Evolutionary conservation across 2,888 invertebrate genomes (phyloP).

Genomic region (Alsophila aescularia): DNA sequence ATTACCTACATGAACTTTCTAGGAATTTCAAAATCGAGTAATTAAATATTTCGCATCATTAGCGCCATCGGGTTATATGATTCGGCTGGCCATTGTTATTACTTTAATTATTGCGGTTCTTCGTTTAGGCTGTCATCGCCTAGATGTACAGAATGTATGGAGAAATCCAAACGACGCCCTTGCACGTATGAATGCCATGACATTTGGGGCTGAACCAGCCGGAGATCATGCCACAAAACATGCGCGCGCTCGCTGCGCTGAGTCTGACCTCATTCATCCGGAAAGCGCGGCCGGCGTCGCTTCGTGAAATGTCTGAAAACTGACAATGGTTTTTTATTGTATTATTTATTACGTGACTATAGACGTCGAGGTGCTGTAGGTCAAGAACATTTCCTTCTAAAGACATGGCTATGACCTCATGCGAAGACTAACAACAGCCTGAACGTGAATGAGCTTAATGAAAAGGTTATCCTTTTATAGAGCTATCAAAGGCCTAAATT

Average conservation of each 20-base stretch:
- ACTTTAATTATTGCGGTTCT: slow-evolving; percentile 22
- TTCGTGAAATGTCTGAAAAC: slow-evolving; percentile 62
- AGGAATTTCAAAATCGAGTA: slow-evolving; percentile 26
- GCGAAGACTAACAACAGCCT: neutral
- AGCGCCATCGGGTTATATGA: slow-evolving; percentile 2
- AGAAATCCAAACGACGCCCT: slow-evolving; percentile 56
- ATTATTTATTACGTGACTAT: slow-evolving; percentile 25
- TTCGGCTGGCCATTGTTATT: slow-evolving; percentile 5
- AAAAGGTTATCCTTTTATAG: neutral
- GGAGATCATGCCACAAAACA: slow-evolving; percentile 43
- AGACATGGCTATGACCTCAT: slow-evolving; percentile 1
- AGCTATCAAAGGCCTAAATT: neutral
- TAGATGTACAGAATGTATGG: slow-evolving; percentile 34
- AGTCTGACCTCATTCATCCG: slow-evolving; percentile 49
- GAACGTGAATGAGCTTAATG: neutral
- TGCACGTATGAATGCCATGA: slow-evolving; percentile 64
- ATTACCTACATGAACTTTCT: slow-evolving; percentile 17
- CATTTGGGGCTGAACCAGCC: slow-evolving; percentile 60
- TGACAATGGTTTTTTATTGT: slow-evolving; percentile 31
- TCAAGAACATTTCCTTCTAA: slow-evolving; percentile 36
- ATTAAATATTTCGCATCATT: slow-evolving; percentile 16
- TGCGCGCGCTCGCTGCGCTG: slow-evolving; percentile 47
- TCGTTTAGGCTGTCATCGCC: slow-evolving; percentile 23
- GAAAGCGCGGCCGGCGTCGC: slow-evolving; percentile 17
- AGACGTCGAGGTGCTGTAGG: slow-evolving; percentile 23